Base-by-base conservation (phyloP, 2,113 vertebrate genomes). In the Rallus limicola region DNA sequence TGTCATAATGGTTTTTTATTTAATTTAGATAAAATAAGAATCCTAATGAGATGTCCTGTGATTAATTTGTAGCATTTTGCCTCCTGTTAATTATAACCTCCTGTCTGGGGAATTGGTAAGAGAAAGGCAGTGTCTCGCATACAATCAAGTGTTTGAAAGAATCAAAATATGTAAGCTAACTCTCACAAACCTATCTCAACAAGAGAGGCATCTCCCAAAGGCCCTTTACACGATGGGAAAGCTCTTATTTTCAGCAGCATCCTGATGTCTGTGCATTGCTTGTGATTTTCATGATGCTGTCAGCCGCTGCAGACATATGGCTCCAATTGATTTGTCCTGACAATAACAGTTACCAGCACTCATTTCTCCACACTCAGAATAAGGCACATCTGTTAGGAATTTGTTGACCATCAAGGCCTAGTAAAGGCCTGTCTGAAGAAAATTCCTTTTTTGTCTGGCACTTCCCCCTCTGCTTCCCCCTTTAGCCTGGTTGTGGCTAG, bases 301-400 rank as follows among this genome's bases (percentile, higher is more conserved):
- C 96, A 97, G 97, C 97, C 95, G 64, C 94, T 91, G 95, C 74
- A 94, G 96, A 95, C 84, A 82, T 93, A 87, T 95, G 42, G 70
- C 93, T 96, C 87, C 97, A 97, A 97, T 98, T 97, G 98, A 96
- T 97, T 96, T 78, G 86, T 88, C 95, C 96, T 96, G 96, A 88
- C 94, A 92, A 86, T 90, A 91, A 95, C 93, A 84, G 90, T 96
- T 95, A 97, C 96, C 95, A 97, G 97, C 97, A 77, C 92, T 95
- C 97, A 95, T 95, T 94, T 97, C 97, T 97, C 92, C 92, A 86
- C 95, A 75, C 95, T 98, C 96, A 91, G 97, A 98, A 96, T 93
- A 97, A 97, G 97, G 92, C 97, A 97, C 98, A 98, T 98, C 98
- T 98, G 98, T 97, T 98, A 97, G 86, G 95, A 96, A 97, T 95